These are phyloP conservation scores for Drosophila conformis DNA, from an alignment of 2,888 invertebrate species.

Conservation along the genomic window DNA sequence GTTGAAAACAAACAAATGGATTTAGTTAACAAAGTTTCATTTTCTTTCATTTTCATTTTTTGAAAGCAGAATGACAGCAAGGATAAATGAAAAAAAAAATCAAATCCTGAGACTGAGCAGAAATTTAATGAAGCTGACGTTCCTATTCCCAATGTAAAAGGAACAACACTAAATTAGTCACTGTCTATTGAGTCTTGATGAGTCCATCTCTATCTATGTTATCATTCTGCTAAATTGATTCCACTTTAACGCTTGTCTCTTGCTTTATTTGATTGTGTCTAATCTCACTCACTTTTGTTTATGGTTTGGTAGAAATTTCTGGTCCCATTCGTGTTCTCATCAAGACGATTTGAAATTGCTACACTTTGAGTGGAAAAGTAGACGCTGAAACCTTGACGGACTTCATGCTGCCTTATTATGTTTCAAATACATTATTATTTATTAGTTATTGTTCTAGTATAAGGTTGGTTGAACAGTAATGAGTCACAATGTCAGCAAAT, in stretches of 20 bases:
- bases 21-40: not conserved
- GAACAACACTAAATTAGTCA: not conserved
- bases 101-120: constrained; percentile 1
- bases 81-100: not conserved
- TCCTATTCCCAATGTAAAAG: not conserved
- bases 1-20: not conserved
- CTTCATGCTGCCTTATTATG: not conserved
- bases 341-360: constrained; percentile 81
- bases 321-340: constrained; percentile 85
- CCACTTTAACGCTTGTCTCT: not conserved
- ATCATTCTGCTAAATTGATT: not conserved
- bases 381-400: constrained; percentile 81
- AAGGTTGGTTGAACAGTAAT: too few relatives aligned
- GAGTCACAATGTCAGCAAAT: not conserved
- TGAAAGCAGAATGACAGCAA: not conserved
- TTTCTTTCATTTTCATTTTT: not conserved
- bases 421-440: not conserved
- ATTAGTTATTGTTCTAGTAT: not conserved
- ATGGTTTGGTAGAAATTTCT: constrained; percentile 81
- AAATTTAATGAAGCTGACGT: constrained; percentile 1
- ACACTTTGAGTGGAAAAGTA: constrained; percentile 80
- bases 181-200: not conserved
- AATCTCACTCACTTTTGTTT: constrained; percentile 27
- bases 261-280: not conserved
- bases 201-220: not conserved